These are phyloP conservation scores for Bucorvus abyssinicus DNA, from an alignment of 2,797 vertebrate genomes.

Conservation along the genomic window DNA sequence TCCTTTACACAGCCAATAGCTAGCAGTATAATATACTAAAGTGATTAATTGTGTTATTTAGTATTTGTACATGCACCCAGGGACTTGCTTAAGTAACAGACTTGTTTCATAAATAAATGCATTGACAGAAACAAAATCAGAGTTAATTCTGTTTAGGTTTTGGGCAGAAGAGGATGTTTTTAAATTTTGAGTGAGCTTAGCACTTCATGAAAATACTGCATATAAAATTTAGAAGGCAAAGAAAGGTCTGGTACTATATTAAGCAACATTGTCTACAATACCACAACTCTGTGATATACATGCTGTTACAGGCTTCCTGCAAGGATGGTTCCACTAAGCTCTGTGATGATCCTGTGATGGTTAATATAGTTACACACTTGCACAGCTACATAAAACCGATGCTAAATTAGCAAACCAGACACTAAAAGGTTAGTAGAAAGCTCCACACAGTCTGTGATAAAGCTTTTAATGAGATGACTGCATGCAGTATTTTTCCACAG, in stretches of 20 bases:
- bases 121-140: background rate
- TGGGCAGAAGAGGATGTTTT: background rate
- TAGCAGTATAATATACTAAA: background rate
- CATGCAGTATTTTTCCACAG: background rate
- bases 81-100: background rate
- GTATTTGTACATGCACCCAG: background rate
- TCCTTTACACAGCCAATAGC: background rate
- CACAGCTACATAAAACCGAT: background rate
- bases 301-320: background rate
- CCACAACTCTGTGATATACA: background rate
- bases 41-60: background rate
- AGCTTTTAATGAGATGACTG: background rate
- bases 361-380: background rate
- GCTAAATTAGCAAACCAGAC: conserved; percentile 2
- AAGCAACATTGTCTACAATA: background rate
- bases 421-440: background rate
- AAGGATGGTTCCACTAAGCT: background rate
- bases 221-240: background rate
- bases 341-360: background rate
- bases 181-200: background rate
- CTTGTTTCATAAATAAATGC: background rate
- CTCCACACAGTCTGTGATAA: background rate
- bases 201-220: background rate
- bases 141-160: background rate
- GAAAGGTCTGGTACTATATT: background rate